These are phyloP conservation scores for Ovis canadensis DNA, from an alignment of 2,113 vertebrate genomes.

Conservation along the genomic window DNA sequence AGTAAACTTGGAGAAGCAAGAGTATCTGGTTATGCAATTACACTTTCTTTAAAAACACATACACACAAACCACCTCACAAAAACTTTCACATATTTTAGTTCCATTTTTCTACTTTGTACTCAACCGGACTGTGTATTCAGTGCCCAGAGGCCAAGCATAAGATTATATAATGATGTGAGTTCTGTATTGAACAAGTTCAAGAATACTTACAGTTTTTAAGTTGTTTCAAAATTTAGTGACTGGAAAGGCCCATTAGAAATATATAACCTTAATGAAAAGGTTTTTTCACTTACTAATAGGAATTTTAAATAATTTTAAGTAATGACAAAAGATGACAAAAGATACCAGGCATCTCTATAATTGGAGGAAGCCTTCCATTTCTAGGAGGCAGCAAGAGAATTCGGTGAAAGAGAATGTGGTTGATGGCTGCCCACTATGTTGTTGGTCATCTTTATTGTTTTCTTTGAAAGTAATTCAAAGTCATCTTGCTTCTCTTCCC, in stretches of 20 bases:
- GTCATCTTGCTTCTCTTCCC: neutral
- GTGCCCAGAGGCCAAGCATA: slow-evolving; percentile 7
- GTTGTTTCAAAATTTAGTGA: neutral
- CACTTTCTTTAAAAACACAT: neutral
- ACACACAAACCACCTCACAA: neutral
- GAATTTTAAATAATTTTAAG: slow-evolving; percentile 23
- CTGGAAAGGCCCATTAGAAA: neutral
- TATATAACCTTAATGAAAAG: neutral
- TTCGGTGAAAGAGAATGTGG: neutral
- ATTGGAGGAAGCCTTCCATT: neutral
- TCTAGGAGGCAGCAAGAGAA: neutral
- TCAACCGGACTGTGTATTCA: neutral
- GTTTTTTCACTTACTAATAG: neutral
- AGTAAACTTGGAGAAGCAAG: neutral
- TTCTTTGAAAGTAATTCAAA: neutral
- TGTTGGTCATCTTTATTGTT: neutral
- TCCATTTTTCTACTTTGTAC: neutral
- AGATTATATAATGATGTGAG: neutral
- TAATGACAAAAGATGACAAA: neutral
- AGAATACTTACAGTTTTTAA: neutral
- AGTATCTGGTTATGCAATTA: neutral
- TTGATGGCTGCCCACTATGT: neutral
- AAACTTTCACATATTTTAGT: neutral
- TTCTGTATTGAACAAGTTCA: neutral
- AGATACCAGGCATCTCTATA: neutral